Base-by-base conservation (phyloP, 2,113 vertebrate species). In the Malurus alboscapulatus region DNA sequence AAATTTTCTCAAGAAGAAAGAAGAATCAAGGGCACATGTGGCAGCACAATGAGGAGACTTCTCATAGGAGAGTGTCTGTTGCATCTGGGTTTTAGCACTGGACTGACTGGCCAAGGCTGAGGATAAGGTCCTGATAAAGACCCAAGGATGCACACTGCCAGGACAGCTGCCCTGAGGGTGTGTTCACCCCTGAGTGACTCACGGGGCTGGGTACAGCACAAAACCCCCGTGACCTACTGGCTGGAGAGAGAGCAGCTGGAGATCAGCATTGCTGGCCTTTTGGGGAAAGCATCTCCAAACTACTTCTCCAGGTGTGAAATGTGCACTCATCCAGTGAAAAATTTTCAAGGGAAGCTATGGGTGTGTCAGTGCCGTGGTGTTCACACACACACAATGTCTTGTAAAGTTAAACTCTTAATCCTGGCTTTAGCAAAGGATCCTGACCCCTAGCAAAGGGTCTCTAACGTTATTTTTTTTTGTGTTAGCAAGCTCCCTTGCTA, bases 201-300 rank as follows among this genome's bases (percentile, higher is more conserved):
- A 12, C 0, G 1, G 44, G 36, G 7, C 58, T 44, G 32, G 63
- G 38, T 20, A 44, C 34, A 53, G 20, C 50, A 32, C 36, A 42
- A 72, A 66, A 68, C 0, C n/a, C 32, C 47, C 0, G 0, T 10
- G 34, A 55, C 12, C 38, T 3, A 0, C 40, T 9, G 7, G 4
- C 32, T 68, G 20, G 17, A 66, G 51, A 14, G 2, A 51, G n/a
- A 57, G 25, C 40, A 42, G 45, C 24, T 0, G 5, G 54, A 66
- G 13, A 27, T n/a, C 30, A 25, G 13, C 18, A 9, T 0, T 2
- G 40, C 30, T 0, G 0, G 53, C 17, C 10, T 55, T 26, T 10
- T 10, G 19, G 42, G 25, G 10, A 32, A 63, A 79, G 42, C 0
- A 0, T 14, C 40, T 84, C 76, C 5, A 2, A 91, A 78, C 59